phyloP scores from a whole-genome alignment of 2,888 invertebrate genomes.

The Trimorus sp. region DNA sequence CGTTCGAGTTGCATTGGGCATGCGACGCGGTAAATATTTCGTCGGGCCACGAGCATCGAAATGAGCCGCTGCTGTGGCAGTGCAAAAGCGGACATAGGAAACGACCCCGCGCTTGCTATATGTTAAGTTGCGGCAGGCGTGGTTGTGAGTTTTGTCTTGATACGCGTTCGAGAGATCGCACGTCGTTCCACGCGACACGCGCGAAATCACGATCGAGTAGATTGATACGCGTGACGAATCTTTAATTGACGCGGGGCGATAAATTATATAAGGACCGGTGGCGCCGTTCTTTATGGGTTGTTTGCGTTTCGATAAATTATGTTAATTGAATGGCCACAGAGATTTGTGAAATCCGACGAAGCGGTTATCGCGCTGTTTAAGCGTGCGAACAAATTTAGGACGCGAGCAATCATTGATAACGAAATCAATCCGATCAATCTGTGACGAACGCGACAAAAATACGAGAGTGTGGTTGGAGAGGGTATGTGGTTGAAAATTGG shows the following conservation, averaged over 20 bases:
- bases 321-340: conserved; percentile 26
- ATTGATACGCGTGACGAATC: conserved; percentile 65
- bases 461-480: too few relatives aligned
- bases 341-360: conserved; percentile 9
- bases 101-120: conserved; percentile 68
- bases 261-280: conserved; percentile 53
- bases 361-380: conserved; percentile 9
- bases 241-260: conserved; percentile 53
- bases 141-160: conserved; percentile 76
- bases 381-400: neutral
- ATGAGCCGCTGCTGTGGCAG: conserved; percentile 66
- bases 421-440: neutral
- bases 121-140: conserved; percentile 72
- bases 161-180: conserved; percentile 65
- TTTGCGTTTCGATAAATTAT: conserved; percentile 37
- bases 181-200: conserved; percentile 64
- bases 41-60: conserved; percentile 61
- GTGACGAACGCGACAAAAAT: too few relatives aligned
- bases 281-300: conserved; percentile 39
- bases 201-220: conserved; percentile 66
- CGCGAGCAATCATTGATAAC: neutral
- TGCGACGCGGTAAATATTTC: conserved; percentile 66
- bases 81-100: conserved; percentile 53
- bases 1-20: conserved; percentile 56
- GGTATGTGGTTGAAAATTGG: too few relatives aligned